A percentile compares a stretch with the other conserved stretches of the same genome.
These are phyloP conservation scores for Anthrax anthrax DNA, from an alignment of 2,888 invertebrate species.

Conservation along the genomic window DNA sequence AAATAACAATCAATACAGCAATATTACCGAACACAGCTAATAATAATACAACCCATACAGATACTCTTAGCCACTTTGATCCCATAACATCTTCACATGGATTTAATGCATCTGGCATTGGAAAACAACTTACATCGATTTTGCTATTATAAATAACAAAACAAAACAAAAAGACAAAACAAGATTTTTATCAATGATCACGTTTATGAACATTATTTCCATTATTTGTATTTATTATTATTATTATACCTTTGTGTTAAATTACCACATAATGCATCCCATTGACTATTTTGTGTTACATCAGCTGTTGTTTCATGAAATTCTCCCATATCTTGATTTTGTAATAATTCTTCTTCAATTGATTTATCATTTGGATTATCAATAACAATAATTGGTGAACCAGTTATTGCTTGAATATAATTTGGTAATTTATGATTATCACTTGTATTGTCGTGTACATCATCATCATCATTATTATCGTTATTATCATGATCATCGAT, in stretches of 20 bases:
- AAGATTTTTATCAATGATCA: too few relatives aligned
- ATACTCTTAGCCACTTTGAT: slow-evolving; percentile 56
- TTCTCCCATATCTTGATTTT: slow-evolving; percentile 17
- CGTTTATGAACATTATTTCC: too few relatives aligned
- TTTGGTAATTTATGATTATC: background rate
- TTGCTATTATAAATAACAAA: slow-evolving; percentile 21
- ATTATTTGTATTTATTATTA: too few relatives aligned
- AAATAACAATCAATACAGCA: slow-evolving; percentile 63
- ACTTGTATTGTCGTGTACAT: too few relatives aligned
- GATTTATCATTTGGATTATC: slow-evolving; percentile 7
- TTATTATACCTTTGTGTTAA: slow-evolving; percentile 35
- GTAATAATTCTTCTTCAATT: slow-evolving; percentile 3
- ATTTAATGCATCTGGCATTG: slow-evolving; percentile 66
- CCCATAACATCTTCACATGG: slow-evolving; percentile 88
- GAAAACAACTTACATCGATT: slow-evolving; percentile 49
- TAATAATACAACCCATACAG: slow-evolving; percentile 76
- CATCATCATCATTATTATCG: too few relatives aligned
- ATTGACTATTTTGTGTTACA: slow-evolving; percentile 33
- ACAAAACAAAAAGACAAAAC: too few relatives aligned
- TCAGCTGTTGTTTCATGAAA: slow-evolving; percentile 38
- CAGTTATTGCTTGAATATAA: slow-evolving; percentile 12
- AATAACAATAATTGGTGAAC: slow-evolving; percentile 10
- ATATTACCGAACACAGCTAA: slow-evolving; percentile 72
- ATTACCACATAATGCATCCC: slow-evolving; percentile 41
- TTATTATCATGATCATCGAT: too few relatives aligned